Conservation (phyloP, 2,888 invertebrate species). For the Chironomus tentans region DNA sequence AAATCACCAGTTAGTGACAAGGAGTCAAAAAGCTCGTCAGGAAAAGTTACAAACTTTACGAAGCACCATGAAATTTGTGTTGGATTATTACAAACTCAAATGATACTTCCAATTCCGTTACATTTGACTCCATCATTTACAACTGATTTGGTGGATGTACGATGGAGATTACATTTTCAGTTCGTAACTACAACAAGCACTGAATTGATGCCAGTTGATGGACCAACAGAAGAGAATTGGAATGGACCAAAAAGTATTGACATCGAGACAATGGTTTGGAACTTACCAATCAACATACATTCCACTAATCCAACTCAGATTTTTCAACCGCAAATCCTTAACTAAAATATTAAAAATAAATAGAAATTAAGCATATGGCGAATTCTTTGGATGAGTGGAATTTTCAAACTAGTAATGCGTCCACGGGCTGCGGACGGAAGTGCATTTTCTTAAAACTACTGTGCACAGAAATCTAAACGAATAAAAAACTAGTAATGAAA, state of each 20-base stretch:
- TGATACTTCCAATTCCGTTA: conserved; percentile 87
- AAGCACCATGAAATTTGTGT: conserved; percentile 90
- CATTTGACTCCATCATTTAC: conserved; percentile 94
- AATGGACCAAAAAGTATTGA: conserved; percentile 76
- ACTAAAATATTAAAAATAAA: not conserved
- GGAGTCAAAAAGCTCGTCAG: conserved; percentile 33
- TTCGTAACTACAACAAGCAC: conserved; percentile 79
- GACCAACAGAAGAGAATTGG: conserved; percentile 56
- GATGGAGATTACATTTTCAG: conserved; percentile 95
- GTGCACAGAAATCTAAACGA: no score
- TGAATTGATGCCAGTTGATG: conserved; percentile 49
- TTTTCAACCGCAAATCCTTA: conserved; percentile 47
- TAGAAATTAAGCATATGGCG: not conserved
- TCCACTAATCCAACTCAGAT: conserved; percentile 81
- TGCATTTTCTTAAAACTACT: no score
- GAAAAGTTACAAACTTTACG: conserved; percentile 66
- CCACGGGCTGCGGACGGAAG: no score
- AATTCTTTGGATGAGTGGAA: no score
- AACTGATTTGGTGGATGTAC: conserved; percentile 78
- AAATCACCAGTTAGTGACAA: conserved; percentile 31
- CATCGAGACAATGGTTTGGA: conserved; percentile 99
- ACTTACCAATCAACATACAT: conserved; percentile 87
- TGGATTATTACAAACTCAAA: conserved; percentile 76
- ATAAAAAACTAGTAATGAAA: no score
- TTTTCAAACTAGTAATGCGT: no score